These are phyloP conservation scores for Diadumene lineata DNA, from an alignment of 92 coral and sea anemone genomes.

Conservation along the genomic window DNA sequence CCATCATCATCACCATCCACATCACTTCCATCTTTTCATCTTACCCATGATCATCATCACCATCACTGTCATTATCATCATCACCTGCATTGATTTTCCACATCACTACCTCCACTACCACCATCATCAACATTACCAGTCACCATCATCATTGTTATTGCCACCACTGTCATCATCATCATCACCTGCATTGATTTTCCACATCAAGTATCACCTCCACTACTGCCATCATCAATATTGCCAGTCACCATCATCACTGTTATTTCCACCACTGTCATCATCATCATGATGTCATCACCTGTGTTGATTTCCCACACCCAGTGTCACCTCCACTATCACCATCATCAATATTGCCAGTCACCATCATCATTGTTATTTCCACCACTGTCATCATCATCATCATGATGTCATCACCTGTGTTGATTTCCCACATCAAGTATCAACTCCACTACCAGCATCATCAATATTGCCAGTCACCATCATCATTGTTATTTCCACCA, in stretches of 20 bases:
- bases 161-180: neutral
- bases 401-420: too few species aligned
- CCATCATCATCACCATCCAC: neutral
- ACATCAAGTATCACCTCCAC: too few species aligned
- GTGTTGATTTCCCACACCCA: neutral
- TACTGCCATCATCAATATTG: too few species aligned
- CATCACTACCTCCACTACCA: neutral
- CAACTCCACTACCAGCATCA: too few species aligned
- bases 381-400: too few species aligned
- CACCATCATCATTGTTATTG: neutral
- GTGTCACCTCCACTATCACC: neutral
- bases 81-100: neutral
- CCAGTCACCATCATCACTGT: too few species aligned
- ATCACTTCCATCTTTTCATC: neutral
- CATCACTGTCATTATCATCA: neutral
- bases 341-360: neutral
- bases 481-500: too few species aligned
- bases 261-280: neutral
- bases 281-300: neutral
- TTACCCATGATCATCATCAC: too few species aligned
- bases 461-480: too few species aligned
- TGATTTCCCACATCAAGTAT: too few species aligned
- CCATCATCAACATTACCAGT: neutral
- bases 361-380: too few species aligned
- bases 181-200: too few species aligned